Percentiles rank a stretch among this genome's conserved stretches.
phyloP scores from a whole-genome alignment of 2,797 vertebrate species.

The Hylomyscus alleni region DNA sequence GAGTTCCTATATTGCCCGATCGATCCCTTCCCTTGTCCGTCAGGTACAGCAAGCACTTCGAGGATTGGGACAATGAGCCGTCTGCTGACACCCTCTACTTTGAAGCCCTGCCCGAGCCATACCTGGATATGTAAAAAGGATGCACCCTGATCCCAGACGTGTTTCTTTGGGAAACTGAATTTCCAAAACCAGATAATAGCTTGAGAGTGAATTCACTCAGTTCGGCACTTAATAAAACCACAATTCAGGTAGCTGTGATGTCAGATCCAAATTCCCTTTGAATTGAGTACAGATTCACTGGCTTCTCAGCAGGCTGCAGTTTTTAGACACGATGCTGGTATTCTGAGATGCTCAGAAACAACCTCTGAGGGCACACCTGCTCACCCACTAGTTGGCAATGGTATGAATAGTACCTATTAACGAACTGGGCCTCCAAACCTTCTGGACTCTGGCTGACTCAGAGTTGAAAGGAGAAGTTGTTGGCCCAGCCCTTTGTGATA shows the following conservation, averaged over 20 bases:
- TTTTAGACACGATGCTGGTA: neutral
- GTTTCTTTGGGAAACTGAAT: neutral
- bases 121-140: neutral
- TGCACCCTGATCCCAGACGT: neutral
- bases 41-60: neutral
- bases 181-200: neutral
- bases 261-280: neutral
- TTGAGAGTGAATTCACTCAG: neutral
- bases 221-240: neutral
- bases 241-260: neutral
- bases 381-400: neutral
- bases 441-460: neutral
- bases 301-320: neutral
- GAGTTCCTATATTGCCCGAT: neutral
- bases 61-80: neutral
- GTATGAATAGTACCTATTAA: neutral
- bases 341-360: neutral
- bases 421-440: neutral
- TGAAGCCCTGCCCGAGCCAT: neutral
- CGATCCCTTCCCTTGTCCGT: neutral
- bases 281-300: neutral
- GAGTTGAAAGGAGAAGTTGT: neutral
- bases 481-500: neutral
- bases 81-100: neutral
- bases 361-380: neutral